Base-by-base conservation (phyloP, 92 coral and sea anemone species). In the Zoanthus solanderi region DNA sequence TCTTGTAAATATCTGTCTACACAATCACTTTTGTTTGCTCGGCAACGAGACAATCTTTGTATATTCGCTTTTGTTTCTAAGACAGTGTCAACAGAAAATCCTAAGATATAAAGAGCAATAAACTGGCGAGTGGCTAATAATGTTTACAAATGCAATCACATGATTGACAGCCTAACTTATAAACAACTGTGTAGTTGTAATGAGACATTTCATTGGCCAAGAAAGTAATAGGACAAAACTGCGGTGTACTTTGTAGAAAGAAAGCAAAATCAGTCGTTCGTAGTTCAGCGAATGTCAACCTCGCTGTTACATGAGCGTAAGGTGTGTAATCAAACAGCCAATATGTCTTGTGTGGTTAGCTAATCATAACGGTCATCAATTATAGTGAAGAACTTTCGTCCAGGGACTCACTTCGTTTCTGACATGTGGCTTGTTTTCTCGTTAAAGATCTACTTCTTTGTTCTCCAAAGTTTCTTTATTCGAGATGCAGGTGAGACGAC, bases 281-380 rank as follows among this genome's bases (percentile, higher is more conserved):
- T 12, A 37, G 45, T 12, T 54, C 48, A n/a, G 82, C 44, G 66
- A 81, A 75, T 67, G 85, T 81, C 74, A 63, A 31, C 44, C 44
- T 9, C 46, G 66, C 66, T 45, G 13, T 73, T 12, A 12, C 45
- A 71, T 45, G 82, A 29, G 10, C 65, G n/a, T 31, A 47, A 66
- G 85, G 75, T 81, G 85, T 28, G 85, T 81, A 81, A 81, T 66
- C 28, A 66, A 45, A 15, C 44, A 23, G 42, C 63, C 75, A 45
- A 18, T 63, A 45, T 81, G 56, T 17, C 75, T 81, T 47, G 37
- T 50, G 47, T 45, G 46, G 57, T 47, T 18, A 81, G 45, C 23
- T 0, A 65, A 54, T 66, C 85, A 11, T 60, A 23, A 81, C 57
- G 14, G 23, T 16, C 12, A 31, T 5, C 42, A 73, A 45, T 65